phyloP scores from a whole-genome alignment of 2,113 vertebrate species.

The Passerina amoena region DNA sequence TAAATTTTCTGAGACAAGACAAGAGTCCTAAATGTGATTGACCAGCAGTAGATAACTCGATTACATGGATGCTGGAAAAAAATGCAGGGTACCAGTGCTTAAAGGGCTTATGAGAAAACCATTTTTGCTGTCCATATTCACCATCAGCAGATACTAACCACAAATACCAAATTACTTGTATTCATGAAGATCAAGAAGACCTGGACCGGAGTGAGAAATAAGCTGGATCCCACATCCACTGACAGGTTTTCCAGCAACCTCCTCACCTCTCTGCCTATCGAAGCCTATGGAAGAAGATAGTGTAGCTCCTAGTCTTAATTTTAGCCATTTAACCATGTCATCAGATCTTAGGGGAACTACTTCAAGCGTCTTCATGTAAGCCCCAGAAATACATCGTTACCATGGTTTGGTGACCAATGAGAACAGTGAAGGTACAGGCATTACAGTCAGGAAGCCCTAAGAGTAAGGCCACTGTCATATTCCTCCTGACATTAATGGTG shows the following conservation, averaged over 20 bases:
- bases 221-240: neutral
- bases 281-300: neutral
- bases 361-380: neutral
- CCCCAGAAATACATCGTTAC: neutral
- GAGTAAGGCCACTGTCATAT: neutral
- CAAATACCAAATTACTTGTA: neutral
- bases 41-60: neutral
- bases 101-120: neutral
- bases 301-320: neutral
- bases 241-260: neutral
- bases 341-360: neutral
- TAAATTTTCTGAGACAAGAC: neutral
- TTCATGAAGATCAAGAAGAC: neutral
- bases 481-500: neutral
- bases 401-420: neutral
- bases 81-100: neutral
- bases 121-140: neutral
- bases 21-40: neutral
- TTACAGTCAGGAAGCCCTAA: conserved; percentile 10
- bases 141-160: neutral
- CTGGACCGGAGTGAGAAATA: neutral
- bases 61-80: neutral
- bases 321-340: neutral
- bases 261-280: neutral
- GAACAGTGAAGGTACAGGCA: neutral